Evolutionary conservation across 1,140 invertebrate genomes (phyloP), one percentile per base, ranked within the genome.

Genomic region (Macrocentrus cingulum): DNA sequence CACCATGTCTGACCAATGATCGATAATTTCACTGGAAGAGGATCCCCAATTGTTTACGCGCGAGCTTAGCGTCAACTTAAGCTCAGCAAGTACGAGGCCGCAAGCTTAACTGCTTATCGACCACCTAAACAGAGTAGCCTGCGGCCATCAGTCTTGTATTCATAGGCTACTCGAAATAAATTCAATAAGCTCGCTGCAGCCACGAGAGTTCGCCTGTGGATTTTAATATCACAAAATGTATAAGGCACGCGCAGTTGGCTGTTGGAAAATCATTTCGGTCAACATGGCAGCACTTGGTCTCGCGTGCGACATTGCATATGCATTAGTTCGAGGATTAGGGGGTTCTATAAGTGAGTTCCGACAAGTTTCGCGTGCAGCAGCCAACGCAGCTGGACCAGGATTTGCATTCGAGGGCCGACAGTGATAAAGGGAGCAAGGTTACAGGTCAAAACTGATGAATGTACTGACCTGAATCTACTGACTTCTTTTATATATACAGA

Each of bases 261-360:
- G 37, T 36, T 51, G 19, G 49, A 51, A 37, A 51, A 51, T 36
- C 9, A 51, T 51, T 51, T 19, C 18, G 32, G 49, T 37, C 18
- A 51, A 37, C 32, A 19, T n/a, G 4, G 49, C 25, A 34, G 25
- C 32, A 34, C 23, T 51, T 36, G 49, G 32, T 36, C 49, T 51
- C 3, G 49, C 32, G 37, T 46, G 44, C 7, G 32, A 51, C 49
- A 51, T 51, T 34, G 49, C 49, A 51, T 51, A 51, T 51, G 49
- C 32, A 51, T 51, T 51, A 51, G 49, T 16, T 34, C 4, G 29
- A 36, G 32, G 15, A 4, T n/a, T 29, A 16, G 25, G 25, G 49
- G 13, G 8, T 51, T 51, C 32, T 15, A 29, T 37, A 51, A 51
- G 29, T 51, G 7, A 37, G 49, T 51, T 51, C 2, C 32, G 18